Base-by-base conservation (phyloP, 2,113 vertebrate species). In the Urocolius indicus region DNA sequence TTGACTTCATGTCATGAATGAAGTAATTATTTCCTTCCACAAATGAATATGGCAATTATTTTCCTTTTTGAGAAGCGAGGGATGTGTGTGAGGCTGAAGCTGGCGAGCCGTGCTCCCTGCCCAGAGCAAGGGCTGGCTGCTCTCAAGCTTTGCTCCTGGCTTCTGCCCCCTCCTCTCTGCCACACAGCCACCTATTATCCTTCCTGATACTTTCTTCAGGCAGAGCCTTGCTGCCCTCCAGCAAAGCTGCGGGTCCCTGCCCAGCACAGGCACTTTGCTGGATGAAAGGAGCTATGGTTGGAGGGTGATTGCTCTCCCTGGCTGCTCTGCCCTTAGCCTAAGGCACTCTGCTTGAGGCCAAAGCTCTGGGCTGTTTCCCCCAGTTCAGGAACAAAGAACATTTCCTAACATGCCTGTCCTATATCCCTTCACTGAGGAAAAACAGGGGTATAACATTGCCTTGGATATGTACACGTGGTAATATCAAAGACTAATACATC, bases 21-120 rank as follows among this genome's bases (percentile, higher is more conserved):
- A 89, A 84, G 94, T 71, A 90, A 96, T 95, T 94, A 95, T 94
- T 94, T 95, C 76, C 62, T 73, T 85, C 59, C 79, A 68, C 67
- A 86, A 90, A 94, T 75, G 85, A 89, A 92, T 80, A 59, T 61
- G 65, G 72, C 82, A 78, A 93, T 96, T 84, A 58, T 94, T 91
- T 88, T 48, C 67, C 29, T 54, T 84, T 43, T 30, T 1, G 10
- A 52, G 68, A 66, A 79, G 34, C 2, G 2, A 89, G 78, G 41
- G 57, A 8, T 3, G 2, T 2, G 38, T 18, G 43, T 49, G 83
- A 90, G 27, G 54, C 41, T 82, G 22, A 65, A 73, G 51, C 21
- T 21, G 62, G 52, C 0, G 16, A 72, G 58, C 79, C 2, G 0
- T 0, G 0, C 5, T 43, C 49, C n/a, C 59, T 45, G 29, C 49